Evolutionary conservation across 2,797 vertebrate genomes (phyloP), one percentile per base, ranked within the genome.

Genomic region (Melanotaenia maccullochi): DNA sequence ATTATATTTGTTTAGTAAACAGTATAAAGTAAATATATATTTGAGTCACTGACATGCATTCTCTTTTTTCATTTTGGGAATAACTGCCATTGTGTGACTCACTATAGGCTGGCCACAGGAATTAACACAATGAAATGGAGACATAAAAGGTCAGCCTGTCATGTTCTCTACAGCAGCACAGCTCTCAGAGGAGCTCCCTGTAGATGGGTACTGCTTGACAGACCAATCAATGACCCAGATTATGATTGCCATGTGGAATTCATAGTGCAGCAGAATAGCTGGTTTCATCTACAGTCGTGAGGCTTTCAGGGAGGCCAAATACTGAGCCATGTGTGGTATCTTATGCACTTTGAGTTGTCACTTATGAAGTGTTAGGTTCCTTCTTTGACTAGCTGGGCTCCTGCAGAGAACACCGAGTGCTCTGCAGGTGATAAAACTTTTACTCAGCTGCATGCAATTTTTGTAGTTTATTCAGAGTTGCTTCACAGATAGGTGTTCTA

Each of bases 221-320:
- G 81, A 80, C 72, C 78, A 70, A 84, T 85, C 70, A 65, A 67
- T 78, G 75, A 78, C 49, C 57, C 36, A 68, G 47, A 62, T 59
- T 55, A 14, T 87, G 87, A 88, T 40, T 85, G 85, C 81, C 85
- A 73, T 25, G 47, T 58, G 38, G 66, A 75, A 64, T 79, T 73
- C 58, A 49, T 85, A 82, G 58, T 68, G 67, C 60, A 55, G 55
- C 42, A 68, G 77, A 86, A 79, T 59, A 79, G 36, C 72, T 60
- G 54, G 60, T 78, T 88, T 79, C 60, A 60, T 75, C 68, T 56
- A 44, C 55, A 58, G 35, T 20, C 73, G 78, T 68, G 63, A 59
- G 64, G 77, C 72, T 18, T 76, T 77, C 36, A 24, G 63, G 73
- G 54, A 78, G 69, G 32, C 40, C 66, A 73, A 60, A 68, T 32